These are phyloP conservation scores for Leucozona laternaria DNA, from an alignment of 2,888 invertebrate genomes.

Conservation along the genomic window DNA sequence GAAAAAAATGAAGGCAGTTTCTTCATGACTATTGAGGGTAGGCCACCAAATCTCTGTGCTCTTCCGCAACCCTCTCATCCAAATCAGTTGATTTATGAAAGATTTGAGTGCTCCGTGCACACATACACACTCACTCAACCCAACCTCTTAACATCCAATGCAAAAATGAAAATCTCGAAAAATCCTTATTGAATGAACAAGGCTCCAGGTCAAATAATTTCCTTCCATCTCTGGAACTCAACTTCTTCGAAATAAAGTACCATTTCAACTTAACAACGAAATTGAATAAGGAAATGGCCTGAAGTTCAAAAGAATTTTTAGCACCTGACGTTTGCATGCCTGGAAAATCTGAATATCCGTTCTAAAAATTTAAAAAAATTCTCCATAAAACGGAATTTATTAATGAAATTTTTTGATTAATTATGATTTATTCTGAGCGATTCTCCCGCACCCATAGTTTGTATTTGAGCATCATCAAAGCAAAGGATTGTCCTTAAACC, in stretches of 20 bases:
- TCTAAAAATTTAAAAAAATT: background rate
- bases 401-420: conserved; percentile 51
- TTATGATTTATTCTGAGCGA: conserved; percentile 40
- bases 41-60: conserved; percentile 23
- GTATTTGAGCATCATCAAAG: background rate
- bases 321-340: background rate
- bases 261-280: background rate
- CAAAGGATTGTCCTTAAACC: conserved; percentile 3
- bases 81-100: conserved; percentile 59
- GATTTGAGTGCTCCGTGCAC: conserved; percentile 35
- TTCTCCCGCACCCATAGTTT: background rate
- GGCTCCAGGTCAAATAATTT: conserved; percentile 23
- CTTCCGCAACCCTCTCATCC: conserved; percentile 8
- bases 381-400: conserved; percentile 38
- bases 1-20: conserved; percentile 29
- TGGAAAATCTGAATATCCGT: background rate
- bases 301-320: conserved; percentile 24
- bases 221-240: background rate
- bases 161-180: conserved; percentile 20
- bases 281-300: conserved; percentile 5
- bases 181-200: conserved; percentile 25
- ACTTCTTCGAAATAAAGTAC: conserved; percentile 4
- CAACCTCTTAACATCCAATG: background rate
- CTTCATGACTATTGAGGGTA: conserved; percentile 31
- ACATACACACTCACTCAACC: background rate